Base-by-base conservation (phyloP, 2,888 invertebrate genomes). In the Rambutsinella grinnellia region DNA sequence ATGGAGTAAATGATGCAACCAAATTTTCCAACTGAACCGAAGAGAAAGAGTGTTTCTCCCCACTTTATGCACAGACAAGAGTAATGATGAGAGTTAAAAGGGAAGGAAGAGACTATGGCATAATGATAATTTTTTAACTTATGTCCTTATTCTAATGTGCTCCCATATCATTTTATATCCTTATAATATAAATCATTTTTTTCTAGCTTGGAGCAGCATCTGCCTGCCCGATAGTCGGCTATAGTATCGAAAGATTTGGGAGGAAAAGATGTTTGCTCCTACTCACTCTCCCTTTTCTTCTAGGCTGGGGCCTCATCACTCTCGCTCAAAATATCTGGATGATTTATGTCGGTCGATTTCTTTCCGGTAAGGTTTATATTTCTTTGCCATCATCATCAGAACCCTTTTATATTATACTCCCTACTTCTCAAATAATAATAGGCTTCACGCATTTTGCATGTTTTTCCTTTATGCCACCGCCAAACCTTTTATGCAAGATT, bases 281-380 rank as follows among this genome's bases (percentile, higher is more conserved):
- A 19, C 57, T 74, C 57, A 72, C 85, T 2, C 24, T 86, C 13
- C 86, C 87, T 0, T 87, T 86, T 78, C 61, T 86, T 3, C 27
- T 85, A 24, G 88, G 88, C 8, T 88, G 87, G 86, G 23, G 85
- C 15, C 79, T 85, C 26, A 86, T 88, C 51, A 78, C 84, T 24
- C 82, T 82, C 56, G 80, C 84, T 44, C 71, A 79, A 61, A 72
- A 82, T 62, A 54, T 81, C n/a, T 83, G 81, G 0, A 85, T 88
- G 51, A 86, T 91, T 2, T 85, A 89, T 36, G 84, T 87, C 0
- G 89, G 89, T 0, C 87, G 91, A 74, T 80, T 80, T 60, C 68
- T 80, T 62, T 76, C 80, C 27, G 80, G 80, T 80, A 60, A 60
- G 68, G 44, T 65, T 68, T n/a, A 3, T 21, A 53, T 53, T 53